These are phyloP conservation scores for Sebastiscus albofasciatus DNA, from an alignment of 2,797 vertebrate genomes.

Conservation along the genomic window DNA sequence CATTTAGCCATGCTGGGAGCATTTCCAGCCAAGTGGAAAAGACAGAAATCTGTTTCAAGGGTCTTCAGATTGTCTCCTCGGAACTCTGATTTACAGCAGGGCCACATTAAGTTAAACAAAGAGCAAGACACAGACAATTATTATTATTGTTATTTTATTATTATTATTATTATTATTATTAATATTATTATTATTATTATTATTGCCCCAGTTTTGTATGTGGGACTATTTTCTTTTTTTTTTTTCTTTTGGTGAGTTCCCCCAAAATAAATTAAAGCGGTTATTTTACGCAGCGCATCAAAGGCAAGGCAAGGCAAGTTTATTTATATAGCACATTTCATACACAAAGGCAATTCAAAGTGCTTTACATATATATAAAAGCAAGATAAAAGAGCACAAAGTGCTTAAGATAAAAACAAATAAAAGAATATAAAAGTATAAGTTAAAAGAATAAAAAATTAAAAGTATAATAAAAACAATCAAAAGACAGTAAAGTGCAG, in stretches of 20 bases:
- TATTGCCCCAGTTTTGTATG: neutral
- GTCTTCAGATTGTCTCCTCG: conserved; percentile 49
- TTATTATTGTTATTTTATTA: neutral
- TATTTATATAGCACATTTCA: too few species aligned
- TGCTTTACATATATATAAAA: too few species aligned
- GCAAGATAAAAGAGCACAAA: too few species aligned
- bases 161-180: conserved; percentile 5
- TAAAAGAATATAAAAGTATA: too few species aligned
- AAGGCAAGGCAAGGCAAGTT: too few species aligned
- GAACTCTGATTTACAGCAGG: conserved; percentile 33
- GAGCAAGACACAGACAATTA: conserved; percentile 3
- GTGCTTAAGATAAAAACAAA: too few species aligned
- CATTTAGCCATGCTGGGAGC: conserved; percentile 83
- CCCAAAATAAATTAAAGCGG: too few species aligned
- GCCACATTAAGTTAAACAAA: conserved; percentile 27
- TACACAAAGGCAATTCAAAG: too few species aligned
- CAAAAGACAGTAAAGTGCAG: too few species aligned
- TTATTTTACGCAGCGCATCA: neutral
- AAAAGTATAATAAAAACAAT: too few species aligned
- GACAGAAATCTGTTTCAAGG: conserved; percentile 71
- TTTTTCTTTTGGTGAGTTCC: neutral
- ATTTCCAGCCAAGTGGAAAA: conserved; percentile 79
- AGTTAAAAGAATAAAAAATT: too few species aligned
- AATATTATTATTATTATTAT: neutral
- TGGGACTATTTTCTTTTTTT: neutral